Percentiles rank a stretch among this genome's conserved stretches.
Conservation (phyloP, 2,797 vertebrate genomes). For the Micropoecilia bifurca region DNA sequence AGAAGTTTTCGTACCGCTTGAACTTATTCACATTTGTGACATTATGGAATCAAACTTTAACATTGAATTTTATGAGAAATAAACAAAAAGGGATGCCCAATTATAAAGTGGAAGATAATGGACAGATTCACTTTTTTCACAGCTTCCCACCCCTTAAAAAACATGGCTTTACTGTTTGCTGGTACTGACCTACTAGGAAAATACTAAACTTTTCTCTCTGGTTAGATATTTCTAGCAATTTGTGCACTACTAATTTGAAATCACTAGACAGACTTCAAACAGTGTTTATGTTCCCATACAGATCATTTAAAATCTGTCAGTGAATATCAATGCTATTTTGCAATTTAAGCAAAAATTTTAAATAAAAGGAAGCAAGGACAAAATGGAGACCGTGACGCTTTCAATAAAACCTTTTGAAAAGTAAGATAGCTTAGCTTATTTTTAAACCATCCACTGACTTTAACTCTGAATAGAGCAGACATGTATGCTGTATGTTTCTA, state of each 20-base stretch:
- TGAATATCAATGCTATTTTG: background rate
- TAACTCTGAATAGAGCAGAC: background rate
- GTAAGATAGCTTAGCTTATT: background rate
- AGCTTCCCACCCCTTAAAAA: no score
- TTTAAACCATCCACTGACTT: background rate
- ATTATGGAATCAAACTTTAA: no score
- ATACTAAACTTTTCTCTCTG: background rate
- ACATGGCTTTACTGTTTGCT: no score
- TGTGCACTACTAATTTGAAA: background rate
- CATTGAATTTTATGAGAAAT: no score
- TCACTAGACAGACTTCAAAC: background rate
- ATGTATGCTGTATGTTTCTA: background rate
- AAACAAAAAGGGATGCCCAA: no score
- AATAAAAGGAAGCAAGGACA: background rate
- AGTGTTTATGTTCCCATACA: background rate
- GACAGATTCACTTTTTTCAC: no score
- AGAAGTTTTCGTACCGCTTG: background rate
- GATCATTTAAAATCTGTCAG: background rate
- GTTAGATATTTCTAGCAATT: background rate
- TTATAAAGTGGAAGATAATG: no score
- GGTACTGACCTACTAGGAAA: background rate
- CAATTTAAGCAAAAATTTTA: no score
- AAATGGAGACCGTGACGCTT: background rate
- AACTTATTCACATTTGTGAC: background rate
- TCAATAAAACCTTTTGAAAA: background rate